Conservation (phyloP, 2,113 vertebrate genomes). For the Macaca mulatta region DNA sequence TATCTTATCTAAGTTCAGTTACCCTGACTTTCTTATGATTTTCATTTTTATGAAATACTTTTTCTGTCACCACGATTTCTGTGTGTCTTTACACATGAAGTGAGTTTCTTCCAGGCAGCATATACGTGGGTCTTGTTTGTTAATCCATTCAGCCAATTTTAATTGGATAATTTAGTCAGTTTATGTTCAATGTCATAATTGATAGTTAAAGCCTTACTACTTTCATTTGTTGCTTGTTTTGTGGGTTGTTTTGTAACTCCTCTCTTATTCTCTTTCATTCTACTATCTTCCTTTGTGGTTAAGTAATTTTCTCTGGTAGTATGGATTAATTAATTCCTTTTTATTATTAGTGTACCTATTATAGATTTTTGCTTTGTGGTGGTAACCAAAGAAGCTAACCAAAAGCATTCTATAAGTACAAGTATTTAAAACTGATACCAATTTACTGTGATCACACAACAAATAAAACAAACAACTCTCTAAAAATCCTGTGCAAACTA, state of each 20-base stretch:
- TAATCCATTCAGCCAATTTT: neutral
- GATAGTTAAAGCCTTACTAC: neutral
- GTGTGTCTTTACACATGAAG: neutral
- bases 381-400: neutral
- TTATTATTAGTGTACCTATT: neutral
- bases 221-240: neutral
- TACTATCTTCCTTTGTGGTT: neutral
- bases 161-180: neutral
- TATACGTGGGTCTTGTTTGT: neutral
- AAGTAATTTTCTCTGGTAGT: neutral
- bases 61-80: neutral
- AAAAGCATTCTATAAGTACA: neutral
- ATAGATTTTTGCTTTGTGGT: neutral
- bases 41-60: neutral
- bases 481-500: neutral
- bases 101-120: neutral
- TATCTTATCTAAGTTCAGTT: neutral
- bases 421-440: neutral
- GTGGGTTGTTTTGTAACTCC: neutral
- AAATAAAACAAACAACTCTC: neutral
- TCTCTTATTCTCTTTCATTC: neutral
- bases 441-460: neutral
- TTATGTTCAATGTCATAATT: neutral
- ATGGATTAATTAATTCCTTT: neutral
- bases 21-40: neutral